Conservation (phyloP, 2,113 vertebrate genomes). For the Myanophis thanlyinensis region DNA sequence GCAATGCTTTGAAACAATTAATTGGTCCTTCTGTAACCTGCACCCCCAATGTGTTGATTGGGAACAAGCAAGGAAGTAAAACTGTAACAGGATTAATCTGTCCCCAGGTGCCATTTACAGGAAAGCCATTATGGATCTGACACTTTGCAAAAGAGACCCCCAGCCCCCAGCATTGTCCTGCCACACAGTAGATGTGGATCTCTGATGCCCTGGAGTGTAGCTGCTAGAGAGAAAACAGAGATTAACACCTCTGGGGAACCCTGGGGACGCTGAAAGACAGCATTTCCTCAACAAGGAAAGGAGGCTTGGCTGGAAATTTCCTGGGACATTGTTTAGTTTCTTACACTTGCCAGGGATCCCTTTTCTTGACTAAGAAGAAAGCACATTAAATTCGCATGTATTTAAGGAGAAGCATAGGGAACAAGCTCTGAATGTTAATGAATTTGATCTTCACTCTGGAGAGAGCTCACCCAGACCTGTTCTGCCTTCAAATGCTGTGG, state of each 20-base stretch:
- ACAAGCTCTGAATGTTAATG: neutral
- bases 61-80: constrained; percentile 14
- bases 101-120: constrained; percentile 17
- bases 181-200: constrained; percentile 6
- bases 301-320: constrained; percentile 22
- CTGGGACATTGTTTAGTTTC: constrained; percentile 10
- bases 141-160: constrained; percentile 10
- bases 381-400: neutral
- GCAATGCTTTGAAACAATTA: neutral
- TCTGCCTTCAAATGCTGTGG: neutral
- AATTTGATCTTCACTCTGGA: neutral
- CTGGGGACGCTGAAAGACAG: neutral
- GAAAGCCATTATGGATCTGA: constrained; percentile 1
- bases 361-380: neutral
- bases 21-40: neutral
- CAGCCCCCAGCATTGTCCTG: neutral
- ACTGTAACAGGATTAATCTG: constrained; percentile 9
- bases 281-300: constrained; percentile 11
- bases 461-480: neutral
- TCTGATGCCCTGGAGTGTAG: neutral
- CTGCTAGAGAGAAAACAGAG: constrained; percentile 31
- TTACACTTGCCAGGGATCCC: neutral
- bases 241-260: constrained; percentile 17
- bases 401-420: neutral
- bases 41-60: constrained; percentile 11